These are phyloP conservation scores for Drosophila pruinosa DNA, from an alignment of 1,140 invertebrate species.

Conservation along the genomic window DNA sequence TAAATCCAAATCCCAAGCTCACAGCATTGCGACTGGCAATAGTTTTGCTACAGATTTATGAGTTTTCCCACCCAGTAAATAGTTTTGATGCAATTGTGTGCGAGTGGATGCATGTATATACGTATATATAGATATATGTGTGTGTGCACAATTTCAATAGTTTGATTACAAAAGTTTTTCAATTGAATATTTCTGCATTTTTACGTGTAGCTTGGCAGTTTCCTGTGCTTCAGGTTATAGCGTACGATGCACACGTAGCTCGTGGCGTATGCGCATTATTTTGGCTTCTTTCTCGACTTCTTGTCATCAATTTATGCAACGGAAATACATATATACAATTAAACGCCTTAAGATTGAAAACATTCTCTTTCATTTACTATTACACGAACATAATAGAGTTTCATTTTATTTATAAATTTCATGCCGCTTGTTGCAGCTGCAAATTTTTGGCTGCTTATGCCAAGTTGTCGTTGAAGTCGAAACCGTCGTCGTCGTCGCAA, in stretches of 20 bases:
- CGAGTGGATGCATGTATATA: no score
- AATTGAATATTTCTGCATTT: constrained; percentile 62
- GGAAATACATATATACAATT: constrained; percentile 10
- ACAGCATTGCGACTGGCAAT: constrained; percentile 35
- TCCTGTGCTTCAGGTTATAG: constrained; percentile 16
- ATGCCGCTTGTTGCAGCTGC: constrained; percentile 32
- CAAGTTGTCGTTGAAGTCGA: constrained; percentile 49
- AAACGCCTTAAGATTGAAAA: constrained; percentile 19
- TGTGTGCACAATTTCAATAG: constrained; percentile 62
- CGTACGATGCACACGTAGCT: constrained; percentile 3
- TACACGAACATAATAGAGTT: constrained; percentile 19
- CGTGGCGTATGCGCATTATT: constrained; percentile 26
- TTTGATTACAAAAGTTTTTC: constrained; percentile 79
- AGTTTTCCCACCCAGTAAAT: constrained; percentile 56
- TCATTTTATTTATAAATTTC: constrained; percentile 30
- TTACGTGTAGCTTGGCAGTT: constrained; percentile 45
- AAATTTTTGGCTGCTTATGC: constrained; percentile 42
- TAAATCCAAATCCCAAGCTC: constrained; percentile 16
- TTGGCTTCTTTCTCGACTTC: background rate
- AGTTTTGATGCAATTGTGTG: constrained; percentile 40
- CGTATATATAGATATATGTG: background rate
- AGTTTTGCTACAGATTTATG: constrained; percentile 68
- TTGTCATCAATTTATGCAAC: constrained; percentile 19
- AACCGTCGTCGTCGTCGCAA: constrained; percentile 33
- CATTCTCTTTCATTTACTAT: background rate